Base-by-base conservation (phyloP, 2,113 vertebrate species). In the Erpornis zantholeuca region DNA sequence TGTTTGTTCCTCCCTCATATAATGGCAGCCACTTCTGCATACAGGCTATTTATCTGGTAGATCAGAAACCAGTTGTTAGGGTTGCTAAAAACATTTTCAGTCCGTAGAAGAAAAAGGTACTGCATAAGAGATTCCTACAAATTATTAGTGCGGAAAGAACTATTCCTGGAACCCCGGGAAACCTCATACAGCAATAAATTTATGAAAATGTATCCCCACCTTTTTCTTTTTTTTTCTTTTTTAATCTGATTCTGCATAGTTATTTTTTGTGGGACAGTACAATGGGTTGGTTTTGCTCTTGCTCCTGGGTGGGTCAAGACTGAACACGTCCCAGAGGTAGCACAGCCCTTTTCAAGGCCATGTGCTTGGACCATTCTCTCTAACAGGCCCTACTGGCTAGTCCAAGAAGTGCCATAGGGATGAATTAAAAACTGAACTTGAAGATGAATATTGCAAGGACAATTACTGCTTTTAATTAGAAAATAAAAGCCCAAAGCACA, bases 391-490 rank as follows among this genome's bases (percentile, higher is more conserved):
- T 75, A n/a, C 84, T 88, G 90, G 94, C 85, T 91, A 79, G 88
- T 93, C 95, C 91, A 93, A 70, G 79, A 91, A 94, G 40, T 73
- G 84, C 95, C 91, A 36, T 36, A 68, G 93, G 93, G 83, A 72
- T 87, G 82, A 82, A 95, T 94, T 96, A 88, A 87, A 97, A 91
- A 52, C 60, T 95, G 89, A 92, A 94, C 92, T 96, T 95, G 89
- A 92, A 86, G 91, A 90, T 92, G 23, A 95, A 79, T 91, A 85
- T 94, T 95, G 35, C 92, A 96, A 95, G 96, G 92, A 95, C 88
- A 94, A 91, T 93, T 93, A 87, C 90, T 72, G 78, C 36, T 94
- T 95, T 97, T 96, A 95, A 97, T 96, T 95, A 91, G 96, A 78
- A 96, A 96, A 92, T 90, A 86, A 94, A 94, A 95, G 94, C 92